These are phyloP conservation scores for Drosophila melanica DNA, from an alignment of 1,140 invertebrate species.

Conservation along the genomic window DNA sequence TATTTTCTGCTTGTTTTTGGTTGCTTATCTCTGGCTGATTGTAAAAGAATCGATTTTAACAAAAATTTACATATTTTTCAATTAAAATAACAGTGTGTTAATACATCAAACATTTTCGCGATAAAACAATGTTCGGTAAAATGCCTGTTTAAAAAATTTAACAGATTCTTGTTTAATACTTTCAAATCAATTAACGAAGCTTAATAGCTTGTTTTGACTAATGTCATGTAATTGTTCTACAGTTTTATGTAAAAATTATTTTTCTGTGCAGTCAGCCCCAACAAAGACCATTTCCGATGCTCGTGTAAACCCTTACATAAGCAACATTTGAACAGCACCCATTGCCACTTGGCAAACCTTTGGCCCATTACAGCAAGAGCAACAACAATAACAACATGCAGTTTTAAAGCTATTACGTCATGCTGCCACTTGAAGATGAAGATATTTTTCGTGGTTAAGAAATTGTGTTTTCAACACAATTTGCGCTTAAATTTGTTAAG, in stretches of 20 bases:
- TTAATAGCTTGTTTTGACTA: too few relatives aligned
- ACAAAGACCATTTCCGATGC: not conserved
- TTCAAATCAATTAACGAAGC: too few relatives aligned
- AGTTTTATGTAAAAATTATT: not conserved
- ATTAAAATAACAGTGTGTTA: too few relatives aligned
- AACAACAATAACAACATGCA: constrained; percentile 17
- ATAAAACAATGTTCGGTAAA: too few relatives aligned
- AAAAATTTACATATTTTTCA: too few relatives aligned
- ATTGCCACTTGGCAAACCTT: constrained; percentile 73
- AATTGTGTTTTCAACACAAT: constrained; percentile 76
- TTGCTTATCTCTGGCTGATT: too few relatives aligned
- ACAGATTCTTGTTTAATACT: too few relatives aligned
- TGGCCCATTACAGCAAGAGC: constrained; percentile 26
- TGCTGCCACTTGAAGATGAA: constrained; percentile 62
- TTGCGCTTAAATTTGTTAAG: constrained; percentile 51
- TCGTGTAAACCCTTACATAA: constrained; percentile 35
- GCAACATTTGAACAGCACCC: constrained; percentile 63
- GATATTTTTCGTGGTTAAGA: constrained; percentile 68
- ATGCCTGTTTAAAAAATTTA: too few relatives aligned
- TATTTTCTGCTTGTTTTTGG: too few relatives aligned
- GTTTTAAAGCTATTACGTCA: constrained; percentile 46
- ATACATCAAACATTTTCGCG: too few relatives aligned
- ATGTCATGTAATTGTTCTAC: too few relatives aligned
- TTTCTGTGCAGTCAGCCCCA: not conserved
- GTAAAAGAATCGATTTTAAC: too few relatives aligned